Evolutionary conservation across 2,113 vertebrate genomes (phyloP), one percentile per base, ranked within the genome.

Genomic region (Erythrocercus mccallii): DNA sequence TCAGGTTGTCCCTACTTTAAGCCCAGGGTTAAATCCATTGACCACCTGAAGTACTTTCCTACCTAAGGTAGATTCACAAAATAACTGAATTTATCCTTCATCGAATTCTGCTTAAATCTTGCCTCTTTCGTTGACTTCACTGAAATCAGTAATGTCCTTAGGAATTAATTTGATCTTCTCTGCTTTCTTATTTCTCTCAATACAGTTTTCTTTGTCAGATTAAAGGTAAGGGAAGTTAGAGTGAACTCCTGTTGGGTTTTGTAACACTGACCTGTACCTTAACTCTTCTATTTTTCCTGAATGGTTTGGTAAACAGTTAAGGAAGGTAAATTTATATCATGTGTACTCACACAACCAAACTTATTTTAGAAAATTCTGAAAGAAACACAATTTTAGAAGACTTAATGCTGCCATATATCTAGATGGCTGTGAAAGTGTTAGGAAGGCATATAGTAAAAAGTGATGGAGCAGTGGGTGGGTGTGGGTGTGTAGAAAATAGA

Each of bases 391-490:
- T 60, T 71, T 85, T 74, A 45, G n/a, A 68, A 47, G 37, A n/a
- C 18, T 57, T 31, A n/a, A 22, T 51, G 20, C 4, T 42, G 9
- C 42, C 11, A 33, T n/a, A 20, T 5, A 13, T 56, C 72, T 69
- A 45, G 15, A 31, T 47, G 35, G 22, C 40, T 72, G 57, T 18
- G 56, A 3, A 56, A 74, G 27, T 10, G 2, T 60, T 44, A 56
- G n/a, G 12, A 37, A 56, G 14, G 23, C 19, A 71, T 53, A 51
- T 17, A 86, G 30, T 48, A 72, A 69, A 25, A 79, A 44, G 6
- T 1, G 3, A 16, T 40, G 21, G 1, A 2, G n/a, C 24, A 15
- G 2, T 9, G 9, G 2, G 11, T 31, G 12, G 6, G 33, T 45
- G 7, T 17, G 11, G 3, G n/a, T n/a, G 38, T 51, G 23, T 6